Evolutionary conservation across 2,797 vertebrate species (phyloP).

Genomic region (Meriones psammophilus): DNA sequence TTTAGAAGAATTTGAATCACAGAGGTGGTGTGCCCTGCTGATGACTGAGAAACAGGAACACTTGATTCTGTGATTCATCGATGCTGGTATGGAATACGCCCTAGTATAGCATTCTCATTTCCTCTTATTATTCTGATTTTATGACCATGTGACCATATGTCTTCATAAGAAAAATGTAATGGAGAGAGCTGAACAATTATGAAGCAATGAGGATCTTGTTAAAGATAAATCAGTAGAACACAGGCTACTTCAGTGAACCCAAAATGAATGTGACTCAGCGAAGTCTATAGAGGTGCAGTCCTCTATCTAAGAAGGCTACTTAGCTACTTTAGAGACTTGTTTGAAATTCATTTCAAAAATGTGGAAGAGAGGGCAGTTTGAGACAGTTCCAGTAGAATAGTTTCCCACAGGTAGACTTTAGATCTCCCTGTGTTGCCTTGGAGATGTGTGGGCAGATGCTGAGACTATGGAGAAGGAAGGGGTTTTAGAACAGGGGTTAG

Average conservation of each 20-base stretch:
- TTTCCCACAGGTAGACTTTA: slow-evolving; percentile 4
- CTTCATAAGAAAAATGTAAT: slow-evolving; percentile 58
- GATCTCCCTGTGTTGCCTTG: neutral
- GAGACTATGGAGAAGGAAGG: neutral
- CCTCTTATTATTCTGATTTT: slow-evolving; percentile 64
- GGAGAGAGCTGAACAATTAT: slow-evolving; percentile 60
- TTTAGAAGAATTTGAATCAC: slow-evolving; percentile 11
- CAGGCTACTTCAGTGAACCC: neutral
- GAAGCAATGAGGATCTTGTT: slow-evolving; percentile 68
- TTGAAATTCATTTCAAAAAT: slow-evolving; percentile 44
- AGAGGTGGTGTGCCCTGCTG: neutral
- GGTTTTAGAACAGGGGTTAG: neutral
- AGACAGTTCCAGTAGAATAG: slow-evolving; percentile 6
- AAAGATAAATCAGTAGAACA: neutral
- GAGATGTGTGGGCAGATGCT: neutral
- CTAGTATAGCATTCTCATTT: slow-evolving; percentile 35
- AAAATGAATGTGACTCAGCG: neutral
- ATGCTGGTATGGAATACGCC: neutral
- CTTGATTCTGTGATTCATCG: slow-evolving; percentile 62
- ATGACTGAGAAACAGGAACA: slow-evolving; percentile 18
- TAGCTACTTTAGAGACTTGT: slow-evolving; percentile 17
- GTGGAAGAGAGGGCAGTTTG: neutral
- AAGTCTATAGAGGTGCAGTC: slow-evolving; percentile 23
- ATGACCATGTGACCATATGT: slow-evolving; percentile 65
- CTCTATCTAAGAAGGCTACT: neutral